Evolutionary conservation across 2,113 vertebrate genomes (phyloP), one percentile per base, ranked within the genome.

Genomic region (Oplegnathus fasciatus): DNA sequence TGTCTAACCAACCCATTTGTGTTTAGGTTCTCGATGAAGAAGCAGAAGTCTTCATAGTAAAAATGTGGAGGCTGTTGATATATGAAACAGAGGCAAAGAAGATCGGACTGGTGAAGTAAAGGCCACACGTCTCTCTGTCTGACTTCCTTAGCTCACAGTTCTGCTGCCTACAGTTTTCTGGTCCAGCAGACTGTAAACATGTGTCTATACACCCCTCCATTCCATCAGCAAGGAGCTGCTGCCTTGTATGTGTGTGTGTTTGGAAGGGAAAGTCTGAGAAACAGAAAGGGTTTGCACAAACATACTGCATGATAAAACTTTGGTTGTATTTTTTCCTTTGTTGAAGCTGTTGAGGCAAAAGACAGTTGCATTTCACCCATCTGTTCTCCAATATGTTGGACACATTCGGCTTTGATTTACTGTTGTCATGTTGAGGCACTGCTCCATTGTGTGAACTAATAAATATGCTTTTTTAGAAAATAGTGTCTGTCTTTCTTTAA

Each of bases 21-120:
- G 22, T 86, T 72, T 70, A 99, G 98, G 98, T 99, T 93, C 96
- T 99, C 78, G 98, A 99, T 92, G 98, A 99, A 96, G 98, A 99
- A 96, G 98, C 98, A 60, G 98, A 99, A 95, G 98, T 99, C 94
- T 99, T 99, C 95, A 98, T 99, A 92, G 98, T 99, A 66, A 99
- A 99, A 97, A 99, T 99, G 98, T 99, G 98, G 98, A 96, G 98
- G 92, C 95, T 99, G 94, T 96, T 99, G 93, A 99, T 99, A 94
- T 99, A 99, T 40, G 98, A 99, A 97, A 99, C 98, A 4, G 98
- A 99, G 95, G 98, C 98, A 26, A 99, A 99, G 97, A 99, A 99
- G 96, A 99, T 99, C 67, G 98, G 98, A 95, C 96, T 99, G 90
- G 98, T 97, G 92, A 99, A 99, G 95, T 99, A 84, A 93, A 96